A percentile compares a stretch with the other conserved stretches of the same genome.
phyloP scores from a whole-genome alignment of 2,113 vertebrate species.

The Mustela lutreola region DNA sequence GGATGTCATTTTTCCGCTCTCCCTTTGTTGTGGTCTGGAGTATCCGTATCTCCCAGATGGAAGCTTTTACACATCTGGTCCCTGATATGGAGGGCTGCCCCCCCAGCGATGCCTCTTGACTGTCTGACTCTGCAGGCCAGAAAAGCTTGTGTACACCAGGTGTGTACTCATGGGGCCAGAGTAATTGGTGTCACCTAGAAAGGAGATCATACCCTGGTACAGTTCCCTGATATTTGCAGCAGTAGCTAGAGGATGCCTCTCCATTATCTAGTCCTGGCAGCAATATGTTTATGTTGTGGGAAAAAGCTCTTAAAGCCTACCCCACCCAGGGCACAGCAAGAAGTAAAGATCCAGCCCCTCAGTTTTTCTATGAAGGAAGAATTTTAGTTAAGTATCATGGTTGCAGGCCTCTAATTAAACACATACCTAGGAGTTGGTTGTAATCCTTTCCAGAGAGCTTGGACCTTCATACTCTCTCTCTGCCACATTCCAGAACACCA shows the following conservation, averaged over 20 bases:
- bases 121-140: not conserved
- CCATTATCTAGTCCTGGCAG: not conserved
- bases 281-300: not conserved
- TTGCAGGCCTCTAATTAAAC: not conserved
- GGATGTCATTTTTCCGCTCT: not conserved
- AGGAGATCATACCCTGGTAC: not conserved
- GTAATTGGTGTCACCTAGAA: not conserved
- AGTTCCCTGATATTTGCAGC: not conserved
- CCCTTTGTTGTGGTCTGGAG: not conserved
- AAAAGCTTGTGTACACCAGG: not conserved
- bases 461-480: not conserved
- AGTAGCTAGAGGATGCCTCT: not conserved
- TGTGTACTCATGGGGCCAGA: not conserved
- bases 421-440: not conserved
- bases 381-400: not conserved
- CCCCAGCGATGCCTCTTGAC: not conserved
- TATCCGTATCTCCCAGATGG: not conserved
- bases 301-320: not conserved
- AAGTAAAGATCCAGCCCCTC: not conserved
- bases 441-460: not conserved
- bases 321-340: no score
- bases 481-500: not conserved
- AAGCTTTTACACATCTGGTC: not conserved
- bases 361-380: not conserved
- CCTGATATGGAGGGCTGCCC: not conserved